A percentile compares a stretch with the other conserved stretches of the same genome.
Conservation (phyloP, 2,113 vertebrate genomes). For the Pygoscelis antarcticus region DNA sequence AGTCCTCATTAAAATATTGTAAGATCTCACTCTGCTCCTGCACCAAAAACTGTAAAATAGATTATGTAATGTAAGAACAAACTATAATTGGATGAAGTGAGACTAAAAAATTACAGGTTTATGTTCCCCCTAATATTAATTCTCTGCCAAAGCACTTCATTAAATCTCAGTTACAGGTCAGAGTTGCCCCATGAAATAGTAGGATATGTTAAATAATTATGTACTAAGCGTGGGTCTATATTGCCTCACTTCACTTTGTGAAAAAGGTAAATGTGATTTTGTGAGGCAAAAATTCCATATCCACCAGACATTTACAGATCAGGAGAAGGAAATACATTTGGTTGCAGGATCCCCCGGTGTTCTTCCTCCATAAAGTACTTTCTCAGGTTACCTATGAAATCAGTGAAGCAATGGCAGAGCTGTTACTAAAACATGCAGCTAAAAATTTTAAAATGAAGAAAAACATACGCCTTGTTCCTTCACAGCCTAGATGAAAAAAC, state of each 20-base stretch:
- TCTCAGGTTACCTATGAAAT: conserved; percentile 60
- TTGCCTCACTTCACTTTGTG: conserved; percentile 38
- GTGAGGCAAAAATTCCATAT: conserved; percentile 55
- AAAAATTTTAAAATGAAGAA: neutral
- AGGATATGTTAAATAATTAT: conserved; percentile 63
- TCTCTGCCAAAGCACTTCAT: conserved; percentile 62
- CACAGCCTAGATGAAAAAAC: neutral
- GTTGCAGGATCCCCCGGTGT: conserved; percentile 16
- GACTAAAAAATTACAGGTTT: conserved; percentile 37
- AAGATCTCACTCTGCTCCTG: neutral
- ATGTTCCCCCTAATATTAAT: conserved; percentile 49
- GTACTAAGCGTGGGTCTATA: neutral
- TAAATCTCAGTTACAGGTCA: conserved; percentile 61
- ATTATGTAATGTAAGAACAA: conserved; percentile 46
- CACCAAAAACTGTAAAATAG: conserved; percentile 30
- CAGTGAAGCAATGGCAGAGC: conserved; percentile 4
- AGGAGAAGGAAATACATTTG: conserved; percentile 44
- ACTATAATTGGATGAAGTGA: conserved; percentile 56
- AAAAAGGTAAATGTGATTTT: conserved; percentile 39
- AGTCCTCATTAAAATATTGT: conserved; percentile 1
- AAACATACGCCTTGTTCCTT: neutral
- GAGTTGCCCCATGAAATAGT: conserved; percentile 52
- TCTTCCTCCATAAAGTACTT: conserved; percentile 44
- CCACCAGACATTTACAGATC: conserved; percentile 21
- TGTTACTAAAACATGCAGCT: neutral